phyloP scores from a whole-genome alignment of 2,113 vertebrate species.

The Melanotaenia duboulayi region DNA sequence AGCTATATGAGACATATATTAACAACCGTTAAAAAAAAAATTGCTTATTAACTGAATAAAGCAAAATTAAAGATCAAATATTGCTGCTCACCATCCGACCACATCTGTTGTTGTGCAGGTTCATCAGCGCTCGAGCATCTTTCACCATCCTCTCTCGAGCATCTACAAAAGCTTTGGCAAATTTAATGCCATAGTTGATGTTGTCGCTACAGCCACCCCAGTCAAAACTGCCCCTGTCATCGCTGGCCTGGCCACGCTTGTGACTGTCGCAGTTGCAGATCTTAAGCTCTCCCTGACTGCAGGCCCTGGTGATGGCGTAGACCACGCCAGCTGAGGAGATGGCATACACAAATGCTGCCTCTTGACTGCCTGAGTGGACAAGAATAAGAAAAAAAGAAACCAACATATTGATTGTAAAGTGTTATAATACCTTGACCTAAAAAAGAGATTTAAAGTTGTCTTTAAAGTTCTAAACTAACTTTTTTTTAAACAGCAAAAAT shows the following conservation, averaged over 20 bases:
- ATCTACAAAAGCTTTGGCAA: slow-evolving; percentile 96
- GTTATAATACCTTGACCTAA: neutral
- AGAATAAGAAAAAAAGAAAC: neutral
- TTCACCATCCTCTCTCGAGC: slow-evolving; percentile 95
- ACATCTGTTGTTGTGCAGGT: slow-evolving; percentile 97
- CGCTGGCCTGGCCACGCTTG: slow-evolving; percentile 87
- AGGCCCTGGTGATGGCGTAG: slow-evolving; percentile 95
- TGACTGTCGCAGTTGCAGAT: slow-evolving; percentile 92
- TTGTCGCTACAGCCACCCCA: slow-evolving; percentile 99
- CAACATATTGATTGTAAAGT: neutral
- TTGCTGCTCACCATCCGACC: slow-evolving; percentile 92
- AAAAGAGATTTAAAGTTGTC: neutral
- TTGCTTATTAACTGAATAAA: neutral
- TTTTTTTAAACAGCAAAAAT: too few species aligned
- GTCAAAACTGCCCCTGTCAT: slow-evolving; percentile 91
- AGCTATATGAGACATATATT: too few species aligned
- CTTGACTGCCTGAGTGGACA: slow-evolving; percentile 87
- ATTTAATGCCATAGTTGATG: slow-evolving; percentile 94
- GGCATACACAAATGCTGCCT: slow-evolving; percentile 98
- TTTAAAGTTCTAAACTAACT: neutral
- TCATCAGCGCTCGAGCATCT: slow-evolving; percentile 95
- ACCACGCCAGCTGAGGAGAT: slow-evolving; percentile 98
- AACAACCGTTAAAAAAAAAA: neutral
- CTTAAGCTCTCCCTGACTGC: slow-evolving; percentile 96
- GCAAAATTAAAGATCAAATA: neutral